Evolutionary conservation across 2,113 vertebrate genomes (phyloP).

Genomic region (Sarotherodon lohbergeri): DNA sequence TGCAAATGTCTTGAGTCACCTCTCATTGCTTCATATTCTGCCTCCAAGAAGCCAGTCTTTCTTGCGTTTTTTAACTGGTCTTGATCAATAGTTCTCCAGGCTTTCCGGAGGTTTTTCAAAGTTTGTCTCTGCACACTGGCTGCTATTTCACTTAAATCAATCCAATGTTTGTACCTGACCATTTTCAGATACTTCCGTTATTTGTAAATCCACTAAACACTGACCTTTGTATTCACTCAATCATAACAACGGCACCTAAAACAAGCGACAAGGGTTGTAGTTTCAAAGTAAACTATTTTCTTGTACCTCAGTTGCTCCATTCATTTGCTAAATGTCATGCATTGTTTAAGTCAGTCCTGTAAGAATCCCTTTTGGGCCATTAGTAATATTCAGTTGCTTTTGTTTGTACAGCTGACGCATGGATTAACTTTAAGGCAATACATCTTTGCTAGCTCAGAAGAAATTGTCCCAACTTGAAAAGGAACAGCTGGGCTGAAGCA

Average conservation of each 20-base stretch:
- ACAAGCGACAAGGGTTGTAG: background rate
- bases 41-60: background rate
- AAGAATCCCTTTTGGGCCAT: background rate
- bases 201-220: background rate
- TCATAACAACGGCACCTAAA: background rate
- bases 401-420: background rate
- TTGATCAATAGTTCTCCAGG: background rate
- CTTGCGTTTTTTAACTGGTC: background rate
- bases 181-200: background rate
- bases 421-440: background rate
- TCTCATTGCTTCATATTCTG: background rate
- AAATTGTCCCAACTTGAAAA: background rate
- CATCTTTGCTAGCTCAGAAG: background rate
- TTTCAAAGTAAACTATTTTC: background rate
- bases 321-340: background rate
- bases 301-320: background rate
- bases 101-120: background rate
- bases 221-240: background rate
- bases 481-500: background rate
- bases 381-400: background rate
- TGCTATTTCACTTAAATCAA: background rate
- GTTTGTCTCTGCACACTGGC: background rate
- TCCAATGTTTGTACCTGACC: background rate
- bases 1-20: background rate
- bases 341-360: background rate